Conservation (phyloP, 2,113 vertebrate species). For the Atrichornis clamosus region DNA sequence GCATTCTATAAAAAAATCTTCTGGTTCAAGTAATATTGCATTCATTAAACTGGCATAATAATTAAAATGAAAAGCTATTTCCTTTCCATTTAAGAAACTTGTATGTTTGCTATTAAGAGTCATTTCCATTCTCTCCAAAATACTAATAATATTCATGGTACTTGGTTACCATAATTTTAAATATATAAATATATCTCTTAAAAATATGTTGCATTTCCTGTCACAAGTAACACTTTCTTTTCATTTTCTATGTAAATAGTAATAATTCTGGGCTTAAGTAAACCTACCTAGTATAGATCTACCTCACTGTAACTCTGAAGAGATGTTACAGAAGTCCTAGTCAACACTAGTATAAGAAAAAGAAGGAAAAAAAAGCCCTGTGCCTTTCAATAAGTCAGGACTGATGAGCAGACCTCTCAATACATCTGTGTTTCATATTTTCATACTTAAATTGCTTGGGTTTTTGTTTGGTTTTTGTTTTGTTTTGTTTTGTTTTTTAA, state of each 20-base stretch:
- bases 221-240: not conserved
- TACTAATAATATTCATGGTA: not conserved
- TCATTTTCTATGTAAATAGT: not conserved
- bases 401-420: not conserved
- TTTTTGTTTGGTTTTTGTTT: not conserved
- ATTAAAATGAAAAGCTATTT: not conserved
- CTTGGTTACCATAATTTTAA: not conserved
- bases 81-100: not conserved
- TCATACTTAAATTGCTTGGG: not conserved
- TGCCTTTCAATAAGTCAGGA: not conserved
- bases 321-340: not conserved
- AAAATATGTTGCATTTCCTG: not conserved
- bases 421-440: not conserved
- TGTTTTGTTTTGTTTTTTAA: not conserved
- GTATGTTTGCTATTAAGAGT: not conserved
- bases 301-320: not conserved
- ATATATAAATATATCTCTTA: not conserved
- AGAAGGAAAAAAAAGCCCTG: rapidly evolving
- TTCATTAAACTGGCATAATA: not conserved
- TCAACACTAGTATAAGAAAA: not conserved
- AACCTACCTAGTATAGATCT: not conserved
- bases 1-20: not conserved
- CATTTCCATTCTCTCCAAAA: not conserved
- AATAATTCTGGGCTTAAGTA: not conserved
- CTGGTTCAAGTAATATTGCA: not conserved